Percentiles rank a stretch among this genome's conserved stretches.
phyloP scores from a whole-genome alignment of 2,888 invertebrate species.

The Eremobia ochroleuca region DNA sequence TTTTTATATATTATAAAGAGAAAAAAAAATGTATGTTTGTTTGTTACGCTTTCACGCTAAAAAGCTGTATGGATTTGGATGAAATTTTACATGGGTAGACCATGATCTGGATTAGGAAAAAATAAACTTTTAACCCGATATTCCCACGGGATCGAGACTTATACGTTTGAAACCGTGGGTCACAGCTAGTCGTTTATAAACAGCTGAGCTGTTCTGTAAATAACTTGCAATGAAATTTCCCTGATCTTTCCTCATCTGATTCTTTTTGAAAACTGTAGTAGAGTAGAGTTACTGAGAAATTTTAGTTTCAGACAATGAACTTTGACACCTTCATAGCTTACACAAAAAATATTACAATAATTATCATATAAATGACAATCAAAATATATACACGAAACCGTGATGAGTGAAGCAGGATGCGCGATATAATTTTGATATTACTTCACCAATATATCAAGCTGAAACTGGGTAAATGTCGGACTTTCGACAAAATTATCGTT shows the following conservation, averaged over 20 bases:
- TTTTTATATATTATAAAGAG: too few relatives aligned
- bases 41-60: background rate
- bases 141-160: background rate
- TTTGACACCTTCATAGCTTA: background rate
- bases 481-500: conserved; percentile 67
- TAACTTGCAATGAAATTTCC: background rate
- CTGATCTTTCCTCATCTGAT: too few relatives aligned
- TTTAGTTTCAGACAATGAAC: background rate
- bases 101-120: background rate
- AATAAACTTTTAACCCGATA: background rate
- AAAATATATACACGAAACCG: conserved; percentile 25
- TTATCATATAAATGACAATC: conserved; percentile 41
- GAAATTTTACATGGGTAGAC: background rate
- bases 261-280: background rate
- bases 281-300: background rate
- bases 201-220: background rate
- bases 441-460: conserved; percentile 49
- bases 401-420: conserved; percentile 39
- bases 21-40: background rate
- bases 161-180: background rate
- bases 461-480: conserved; percentile 63
- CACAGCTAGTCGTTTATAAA: background rate
- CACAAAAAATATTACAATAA: background rate
- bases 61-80: background rate
- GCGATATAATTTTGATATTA: conserved; percentile 52